Percentiles rank a stretch among this genome's conserved stretches.
phyloP scores from a whole-genome alignment of 2,888 invertebrate genomes.

The Caenorhabditis doughertyi region DNA sequence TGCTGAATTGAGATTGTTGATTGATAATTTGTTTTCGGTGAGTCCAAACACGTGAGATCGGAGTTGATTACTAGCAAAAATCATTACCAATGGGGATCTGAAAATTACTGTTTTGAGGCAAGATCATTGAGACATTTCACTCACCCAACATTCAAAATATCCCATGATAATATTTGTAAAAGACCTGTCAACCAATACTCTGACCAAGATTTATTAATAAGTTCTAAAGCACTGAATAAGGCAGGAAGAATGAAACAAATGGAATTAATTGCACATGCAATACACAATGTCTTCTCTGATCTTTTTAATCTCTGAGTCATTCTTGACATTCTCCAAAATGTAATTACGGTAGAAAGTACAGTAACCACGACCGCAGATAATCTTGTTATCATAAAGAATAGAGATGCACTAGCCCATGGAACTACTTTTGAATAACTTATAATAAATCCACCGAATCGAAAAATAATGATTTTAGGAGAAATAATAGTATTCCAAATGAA shows the following conservation, averaged over 20 bases:
- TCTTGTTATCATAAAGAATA: slow-evolving; percentile 25
- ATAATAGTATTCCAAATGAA: slow-evolving; percentile 58
- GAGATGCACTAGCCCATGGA: slow-evolving; percentile 41
- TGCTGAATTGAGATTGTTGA: no score
- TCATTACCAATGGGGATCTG: no score
- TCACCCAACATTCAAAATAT: slow-evolving; percentile 49
- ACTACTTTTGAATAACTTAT: slow-evolving; percentile 16
- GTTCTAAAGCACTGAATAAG: slow-evolving; percentile 32
- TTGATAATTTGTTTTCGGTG: no score
- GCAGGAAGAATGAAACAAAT: slow-evolving; percentile 47
- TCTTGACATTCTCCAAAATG: slow-evolving; percentile 44
- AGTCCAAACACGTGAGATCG: no score
- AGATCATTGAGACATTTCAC: no score
- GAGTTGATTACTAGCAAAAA: no score
- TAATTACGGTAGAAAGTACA: slow-evolving; percentile 35
- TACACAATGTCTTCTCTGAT: slow-evolving; percentile 44
- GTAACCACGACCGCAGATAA: slow-evolving; percentile 33
- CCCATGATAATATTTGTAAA: slow-evolving; percentile 53
- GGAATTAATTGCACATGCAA: slow-evolving; percentile 45
- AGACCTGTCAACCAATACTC: slow-evolving; percentile 21
- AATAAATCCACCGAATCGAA: slow-evolving; percentile 55
- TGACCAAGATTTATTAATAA: slow-evolving; percentile 20
- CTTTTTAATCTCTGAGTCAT: slow-evolving; percentile 41
- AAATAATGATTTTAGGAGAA: slow-evolving; percentile 27
- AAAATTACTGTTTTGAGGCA: no score